Evolutionary conservation across 2,113 vertebrate species (phyloP).

Genomic region (Corythoichthys intestinalis): DNA sequence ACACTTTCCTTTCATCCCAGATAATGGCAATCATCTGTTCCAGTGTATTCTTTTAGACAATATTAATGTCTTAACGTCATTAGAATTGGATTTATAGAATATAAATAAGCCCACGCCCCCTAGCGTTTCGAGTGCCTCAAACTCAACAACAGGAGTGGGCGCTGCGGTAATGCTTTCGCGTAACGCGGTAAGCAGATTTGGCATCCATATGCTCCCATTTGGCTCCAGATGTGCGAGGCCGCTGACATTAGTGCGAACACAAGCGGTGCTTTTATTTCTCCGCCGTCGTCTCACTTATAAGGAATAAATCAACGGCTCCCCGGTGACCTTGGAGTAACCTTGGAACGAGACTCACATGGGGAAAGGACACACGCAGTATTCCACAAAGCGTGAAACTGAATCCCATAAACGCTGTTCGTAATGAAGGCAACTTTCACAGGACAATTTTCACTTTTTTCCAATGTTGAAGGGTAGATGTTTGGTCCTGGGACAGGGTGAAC

Average conservation of each 20-base stretch:
- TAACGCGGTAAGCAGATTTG: constrained; percentile 44
- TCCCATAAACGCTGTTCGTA: neutral
- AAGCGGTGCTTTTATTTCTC: constrained; percentile 19
- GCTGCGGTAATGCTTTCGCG: constrained; percentile 25
- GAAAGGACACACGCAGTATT: constrained; percentile 7
- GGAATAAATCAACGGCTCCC: constrained; percentile 11
- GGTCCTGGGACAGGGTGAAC: neutral
- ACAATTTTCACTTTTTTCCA: neutral
- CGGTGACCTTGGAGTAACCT: constrained; percentile 32
- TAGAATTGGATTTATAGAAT: neutral
- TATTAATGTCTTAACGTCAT: no score
- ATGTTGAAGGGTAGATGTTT: neutral
- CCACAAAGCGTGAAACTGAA: constrained; percentile 28
- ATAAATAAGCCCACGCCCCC: neutral
- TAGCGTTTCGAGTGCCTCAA: neutral
- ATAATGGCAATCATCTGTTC: no score
- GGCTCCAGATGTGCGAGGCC: constrained; percentile 52
- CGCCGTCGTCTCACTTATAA: constrained; percentile 29
- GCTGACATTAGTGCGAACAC: constrained; percentile 26
- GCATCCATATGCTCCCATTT: constrained; percentile 46
- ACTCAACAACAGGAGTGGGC: neutral
- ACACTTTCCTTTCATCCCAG: no score
- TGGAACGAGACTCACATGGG: constrained; percentile 13
- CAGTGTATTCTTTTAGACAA: no score
- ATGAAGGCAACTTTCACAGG: neutral